phyloP scores from a whole-genome alignment of 1,140 invertebrate genomes.

The Drosophila mojavensis region DNA sequence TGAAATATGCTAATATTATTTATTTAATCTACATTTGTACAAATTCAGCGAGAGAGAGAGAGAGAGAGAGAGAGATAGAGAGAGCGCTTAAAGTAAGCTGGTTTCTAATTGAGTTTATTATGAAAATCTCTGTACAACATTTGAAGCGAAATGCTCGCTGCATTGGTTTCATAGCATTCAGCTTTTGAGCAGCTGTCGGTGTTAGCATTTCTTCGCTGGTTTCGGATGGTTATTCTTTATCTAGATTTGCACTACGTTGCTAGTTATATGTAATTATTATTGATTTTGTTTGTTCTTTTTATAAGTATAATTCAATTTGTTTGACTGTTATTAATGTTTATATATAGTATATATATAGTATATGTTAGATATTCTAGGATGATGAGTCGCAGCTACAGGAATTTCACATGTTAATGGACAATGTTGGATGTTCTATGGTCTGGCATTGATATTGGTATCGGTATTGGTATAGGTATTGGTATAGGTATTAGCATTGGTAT shows the following conservation, averaged over 20 bases:
- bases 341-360: not conserved
- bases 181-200: constrained; percentile 24
- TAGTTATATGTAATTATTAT: constrained; percentile 18
- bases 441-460: not conserved
- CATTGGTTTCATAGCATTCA: constrained; percentile 18
- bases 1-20: constrained; percentile 1
- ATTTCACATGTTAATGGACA: constrained; percentile 31
- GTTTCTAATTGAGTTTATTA: not conserved
- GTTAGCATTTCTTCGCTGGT: not conserved
- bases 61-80: not conserved
- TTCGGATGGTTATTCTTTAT: too few species aligned
- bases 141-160: constrained; percentile 10
- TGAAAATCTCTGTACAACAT: constrained; percentile 22
- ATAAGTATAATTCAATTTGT: constrained; percentile 25
- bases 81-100: not conserved
- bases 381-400: constrained; percentile 30
- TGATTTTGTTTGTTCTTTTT: constrained; percentile 21
- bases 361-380: constrained; percentile 5
- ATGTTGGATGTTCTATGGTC: constrained; percentile 27
- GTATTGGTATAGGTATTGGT: not conserved
- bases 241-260: constrained; percentile 12
- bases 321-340: constrained; percentile 3
- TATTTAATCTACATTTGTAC: constrained; percentile 6
- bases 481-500: constrained; percentile 9
- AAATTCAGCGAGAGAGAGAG: not conserved